Conservation (phyloP, 2,888 invertebrate species). For the Dynastes grantii region DNA sequence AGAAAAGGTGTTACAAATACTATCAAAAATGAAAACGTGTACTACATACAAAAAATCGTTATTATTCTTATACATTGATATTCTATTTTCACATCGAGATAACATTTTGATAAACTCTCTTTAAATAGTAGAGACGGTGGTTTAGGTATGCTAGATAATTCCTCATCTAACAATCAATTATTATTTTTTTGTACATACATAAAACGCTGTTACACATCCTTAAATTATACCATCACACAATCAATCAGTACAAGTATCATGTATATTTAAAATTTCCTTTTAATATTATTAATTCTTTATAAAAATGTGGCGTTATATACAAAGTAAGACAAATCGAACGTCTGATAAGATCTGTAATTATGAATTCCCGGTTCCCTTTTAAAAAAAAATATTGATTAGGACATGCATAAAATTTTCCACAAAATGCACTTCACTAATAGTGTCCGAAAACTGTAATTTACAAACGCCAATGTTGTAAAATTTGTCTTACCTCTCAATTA, state of each 20-base stretch:
- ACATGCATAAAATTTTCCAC: background rate
- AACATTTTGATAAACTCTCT: conserved; percentile 35
- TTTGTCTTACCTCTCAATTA: no score
- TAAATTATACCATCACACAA: conserved; percentile 46
- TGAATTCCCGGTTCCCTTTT: no score
- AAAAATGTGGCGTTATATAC: conserved; percentile 10
- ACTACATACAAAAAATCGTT: background rate
- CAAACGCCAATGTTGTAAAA: background rate
- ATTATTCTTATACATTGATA: conserved; percentile 1
- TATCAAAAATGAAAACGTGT: conserved; percentile 9
- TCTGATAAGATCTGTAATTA: no score
- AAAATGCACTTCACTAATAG: background rate
- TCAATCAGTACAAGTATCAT: conserved; percentile 22
- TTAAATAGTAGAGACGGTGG: background rate
- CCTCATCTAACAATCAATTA: conserved; percentile 35
- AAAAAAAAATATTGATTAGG: no score
- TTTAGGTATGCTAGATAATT: conserved; percentile 18
- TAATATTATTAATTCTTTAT: conserved; percentile 1
- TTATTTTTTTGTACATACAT: conserved; percentile 29
- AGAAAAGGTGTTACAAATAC: background rate
- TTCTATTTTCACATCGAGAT: conserved; percentile 33
- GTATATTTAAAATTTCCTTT: conserved; percentile 6
- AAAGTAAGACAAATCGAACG: no score
- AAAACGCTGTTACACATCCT: conserved; percentile 29
- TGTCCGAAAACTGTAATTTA: background rate